Conservation (phyloP, 2,888 invertebrate genomes). For the Amiota communis region DNA sequence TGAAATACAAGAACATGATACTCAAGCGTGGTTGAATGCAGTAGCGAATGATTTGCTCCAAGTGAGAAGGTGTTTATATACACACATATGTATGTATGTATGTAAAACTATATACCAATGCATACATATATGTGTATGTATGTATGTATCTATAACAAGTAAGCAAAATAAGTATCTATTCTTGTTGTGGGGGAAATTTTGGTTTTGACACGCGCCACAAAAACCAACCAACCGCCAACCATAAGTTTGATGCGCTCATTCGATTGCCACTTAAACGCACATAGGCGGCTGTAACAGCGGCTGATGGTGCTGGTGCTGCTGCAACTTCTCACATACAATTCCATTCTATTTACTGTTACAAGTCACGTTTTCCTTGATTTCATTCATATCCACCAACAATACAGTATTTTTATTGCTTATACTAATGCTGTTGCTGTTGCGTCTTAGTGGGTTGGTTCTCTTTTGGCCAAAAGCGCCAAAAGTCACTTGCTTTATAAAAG, state of each 20-base stretch:
- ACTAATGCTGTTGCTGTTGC: neutral
- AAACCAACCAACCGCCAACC: no score
- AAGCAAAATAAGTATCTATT: no score
- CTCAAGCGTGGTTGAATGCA: conserved; percentile 54
- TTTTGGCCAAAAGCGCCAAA: conserved; percentile 19
- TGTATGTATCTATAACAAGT: no score
- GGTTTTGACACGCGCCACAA: no score
- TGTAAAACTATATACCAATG: no score
- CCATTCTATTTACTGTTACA: neutral
- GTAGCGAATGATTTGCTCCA: neutral
- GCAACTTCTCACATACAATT: neutral
- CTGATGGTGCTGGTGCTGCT: neutral
- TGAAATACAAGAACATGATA: conserved; percentile 48
- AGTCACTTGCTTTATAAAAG: neutral
- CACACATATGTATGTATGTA: neutral
- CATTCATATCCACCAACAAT: neutral
- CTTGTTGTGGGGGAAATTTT: no score
- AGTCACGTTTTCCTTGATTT: conserved; percentile 8
- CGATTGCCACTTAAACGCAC: no score
- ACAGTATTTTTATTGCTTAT: no score
- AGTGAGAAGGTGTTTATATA: neutral
- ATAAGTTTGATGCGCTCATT: no score
- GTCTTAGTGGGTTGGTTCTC: neutral
- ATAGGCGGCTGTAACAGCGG: no score
- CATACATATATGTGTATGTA: neutral